phyloP scores from a whole-genome alignment of 2,888 invertebrate genomes.

The Neelides folsomi region DNA sequence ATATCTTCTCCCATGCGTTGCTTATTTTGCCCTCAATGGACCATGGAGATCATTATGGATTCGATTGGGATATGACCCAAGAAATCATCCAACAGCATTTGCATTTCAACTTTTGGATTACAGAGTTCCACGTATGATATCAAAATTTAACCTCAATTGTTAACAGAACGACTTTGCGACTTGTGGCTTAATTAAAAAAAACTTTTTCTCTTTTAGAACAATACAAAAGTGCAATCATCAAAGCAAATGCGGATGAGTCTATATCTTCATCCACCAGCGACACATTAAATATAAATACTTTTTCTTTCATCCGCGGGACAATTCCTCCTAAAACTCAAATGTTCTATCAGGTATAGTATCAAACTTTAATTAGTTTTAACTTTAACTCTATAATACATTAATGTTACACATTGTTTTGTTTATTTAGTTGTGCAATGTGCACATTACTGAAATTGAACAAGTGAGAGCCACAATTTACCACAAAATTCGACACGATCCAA shows the following conservation, averaged over 20 bases:
- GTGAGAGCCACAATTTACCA: constrained; percentile 54
- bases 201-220: not conserved
- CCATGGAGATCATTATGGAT: constrained; percentile 91
- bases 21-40: constrained; percentile 73
- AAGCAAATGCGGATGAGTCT: not conserved
- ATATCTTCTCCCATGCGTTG: constrained; percentile 64
- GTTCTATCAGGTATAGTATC: constrained; percentile 81
- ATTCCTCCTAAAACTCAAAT: constrained; percentile 73
- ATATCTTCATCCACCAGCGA: not conserved
- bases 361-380: no score
- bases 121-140: constrained; percentile 38
- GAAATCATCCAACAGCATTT: constrained; percentile 60
- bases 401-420: no score
- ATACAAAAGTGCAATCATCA: not conserved
- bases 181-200: not conserved
- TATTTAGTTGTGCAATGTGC: constrained; percentile 72
- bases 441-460: constrained; percentile 63
- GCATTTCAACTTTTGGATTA: constrained; percentile 82
- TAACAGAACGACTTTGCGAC: not conserved
- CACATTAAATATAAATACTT: not conserved
- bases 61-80: constrained; percentile 79
- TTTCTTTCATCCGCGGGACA: constrained; percentile 44
- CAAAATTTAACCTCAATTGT: not conserved
- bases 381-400: no score
- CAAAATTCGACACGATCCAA: constrained; percentile 24